These are phyloP conservation scores for Takifugu flavidus DNA, from an alignment of 2,113 vertebrate species.

Conservation along the genomic window DNA sequence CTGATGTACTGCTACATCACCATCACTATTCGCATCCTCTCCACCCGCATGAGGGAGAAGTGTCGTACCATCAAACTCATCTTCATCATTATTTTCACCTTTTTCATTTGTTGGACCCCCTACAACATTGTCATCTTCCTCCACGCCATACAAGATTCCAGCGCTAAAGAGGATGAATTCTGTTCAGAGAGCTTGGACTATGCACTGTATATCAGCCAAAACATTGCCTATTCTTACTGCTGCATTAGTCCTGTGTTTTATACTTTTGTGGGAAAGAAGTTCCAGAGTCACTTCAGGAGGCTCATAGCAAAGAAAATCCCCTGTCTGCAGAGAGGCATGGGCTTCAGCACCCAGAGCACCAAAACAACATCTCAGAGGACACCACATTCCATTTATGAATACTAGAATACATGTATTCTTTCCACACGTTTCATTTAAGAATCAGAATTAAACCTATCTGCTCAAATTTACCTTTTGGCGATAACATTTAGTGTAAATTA, in stretches of 20 bases:
- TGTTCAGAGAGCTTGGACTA: conserved; percentile 54
- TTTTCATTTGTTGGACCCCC: conserved; percentile 77
- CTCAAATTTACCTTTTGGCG: background rate
- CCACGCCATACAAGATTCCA: conserved; percentile 39
- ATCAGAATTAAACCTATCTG: background rate
- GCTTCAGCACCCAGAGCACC: conserved; percentile 57
- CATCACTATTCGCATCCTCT: conserved; percentile 70
- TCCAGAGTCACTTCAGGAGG: conserved; percentile 72
- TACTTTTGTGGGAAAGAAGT: conserved; percentile 78
- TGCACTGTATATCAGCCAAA: conserved; percentile 66
- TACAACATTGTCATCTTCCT: conserved; percentile 75
- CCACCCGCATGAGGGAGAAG: conserved; percentile 70
- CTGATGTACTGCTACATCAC: conserved; percentile 72
- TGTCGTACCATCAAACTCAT: conserved; percentile 73
- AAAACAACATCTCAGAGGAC: conserved; percentile 60
- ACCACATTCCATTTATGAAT: conserved; percentile 53
- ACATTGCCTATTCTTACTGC: conserved; percentile 75
- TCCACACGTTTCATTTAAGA: background rate
- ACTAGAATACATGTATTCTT: conserved; percentile 6
- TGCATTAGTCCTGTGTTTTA: conserved; percentile 78
- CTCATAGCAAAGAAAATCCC: conserved; percentile 60
- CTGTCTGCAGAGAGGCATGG: conserved; percentile 57
- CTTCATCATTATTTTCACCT: conserved; percentile 71
- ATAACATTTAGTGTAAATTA: no score
- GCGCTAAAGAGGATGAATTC: accelerated